Base-by-base conservation (phyloP, 2,797 vertebrate genomes). In the Mastacembelus armatus region DNA sequence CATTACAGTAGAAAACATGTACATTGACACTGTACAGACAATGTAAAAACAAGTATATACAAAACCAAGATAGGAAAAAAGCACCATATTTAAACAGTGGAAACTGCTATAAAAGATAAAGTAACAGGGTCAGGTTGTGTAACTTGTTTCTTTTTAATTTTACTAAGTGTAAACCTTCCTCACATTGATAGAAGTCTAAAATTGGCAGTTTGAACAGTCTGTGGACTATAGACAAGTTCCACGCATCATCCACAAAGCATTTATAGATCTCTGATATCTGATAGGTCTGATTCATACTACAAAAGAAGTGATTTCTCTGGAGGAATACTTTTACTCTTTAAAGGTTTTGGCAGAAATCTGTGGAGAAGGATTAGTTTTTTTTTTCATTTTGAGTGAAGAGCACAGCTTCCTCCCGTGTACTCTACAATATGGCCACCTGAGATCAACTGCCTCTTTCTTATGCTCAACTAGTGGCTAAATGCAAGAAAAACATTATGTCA, bases 11-110 rank as follows among this genome's bases (percentile, higher is more conserved):
- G 43, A 77, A 49, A 52, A 74, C 61, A 58, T 84, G 73, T 86
- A 89, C 85, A 90, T 82, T 85, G 58, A 81, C 75, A 84, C 71
- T 86, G 86, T 88, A 88, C 85, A 91, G 81, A 89, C 63, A 71
- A 70, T 87, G 84, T 88, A 83, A 64, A 84, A 80, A 81, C 61
- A 78, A 56, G 72, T 72, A 84, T 84, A 71, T 77, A 80, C 36
- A 77, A 64, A 67, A 77, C 69, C 18, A 27, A 49, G 54, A 42
- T 62, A 70, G 60, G 69, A 56, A 44, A 35, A 57, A 55, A 29
- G 67, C 43, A 72, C 64, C 74, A 74, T 57, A 61, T 57, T 66
- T 75, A 61, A n/a, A 62, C 65, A 45, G 56, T 68, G 51, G 60
- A 55, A 63, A 58, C 43, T 54, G 57, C 51, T 49, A 54, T 83